A percentile compares a stretch with the other conserved stretches of the same genome.
phyloP scores from a whole-genome alignment of 2,113 vertebrate genomes.

The Heliornis fulica region DNA sequence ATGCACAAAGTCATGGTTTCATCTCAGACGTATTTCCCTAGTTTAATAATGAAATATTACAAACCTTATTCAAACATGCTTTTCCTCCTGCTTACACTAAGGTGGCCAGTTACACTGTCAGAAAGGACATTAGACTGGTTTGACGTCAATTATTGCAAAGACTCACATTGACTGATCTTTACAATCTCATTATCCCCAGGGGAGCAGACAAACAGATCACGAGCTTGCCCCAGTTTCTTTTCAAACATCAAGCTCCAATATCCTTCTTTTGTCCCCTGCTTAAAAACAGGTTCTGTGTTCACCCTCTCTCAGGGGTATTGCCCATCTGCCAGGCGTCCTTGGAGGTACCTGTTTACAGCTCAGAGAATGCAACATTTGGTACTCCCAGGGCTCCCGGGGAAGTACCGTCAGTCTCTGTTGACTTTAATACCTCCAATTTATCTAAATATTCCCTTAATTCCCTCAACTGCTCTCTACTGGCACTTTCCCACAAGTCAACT shows the following conservation, averaged over 20 bases:
- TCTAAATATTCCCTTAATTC: neutral
- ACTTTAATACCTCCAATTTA: neutral
- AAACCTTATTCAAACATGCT: neutral
- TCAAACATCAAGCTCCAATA: neutral
- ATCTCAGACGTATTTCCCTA: neutral
- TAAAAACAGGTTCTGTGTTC: neutral
- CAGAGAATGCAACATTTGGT: neutral
- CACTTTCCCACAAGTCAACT: neutral
- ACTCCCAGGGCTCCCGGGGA: accelerated
- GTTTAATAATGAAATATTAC: neutral
- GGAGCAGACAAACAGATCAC: neutral
- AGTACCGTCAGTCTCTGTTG: neutral
- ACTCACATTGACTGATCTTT: neutral
- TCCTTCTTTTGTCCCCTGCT: neutral
- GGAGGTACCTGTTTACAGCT: neutral
- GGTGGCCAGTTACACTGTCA: neutral
- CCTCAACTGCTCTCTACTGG: neutral
- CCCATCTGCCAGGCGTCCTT: neutral
- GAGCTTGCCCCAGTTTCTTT: neutral
- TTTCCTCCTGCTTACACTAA: neutral
- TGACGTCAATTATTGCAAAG: conserved; percentile 2
- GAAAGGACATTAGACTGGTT: neutral
- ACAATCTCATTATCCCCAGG: neutral
- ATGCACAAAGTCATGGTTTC: neutral
- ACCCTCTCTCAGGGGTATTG: neutral